phyloP scores from a whole-genome alignment of 2,797 vertebrate species.

The Cossypha heuglini region DNA sequence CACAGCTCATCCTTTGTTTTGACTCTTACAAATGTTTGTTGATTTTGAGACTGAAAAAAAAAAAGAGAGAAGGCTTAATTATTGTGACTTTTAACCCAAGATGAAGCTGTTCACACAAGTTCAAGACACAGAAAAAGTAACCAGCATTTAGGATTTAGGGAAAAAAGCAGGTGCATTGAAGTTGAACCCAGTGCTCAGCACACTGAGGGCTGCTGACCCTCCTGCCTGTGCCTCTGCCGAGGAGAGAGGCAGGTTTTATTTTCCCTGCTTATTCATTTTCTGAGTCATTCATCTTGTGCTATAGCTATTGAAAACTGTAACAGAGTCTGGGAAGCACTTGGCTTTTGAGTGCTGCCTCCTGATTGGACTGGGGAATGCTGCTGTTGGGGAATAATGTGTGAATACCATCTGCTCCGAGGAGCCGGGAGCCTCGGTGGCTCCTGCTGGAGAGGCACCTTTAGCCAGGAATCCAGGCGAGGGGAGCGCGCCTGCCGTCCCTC shows the following conservation, averaged over 20 bases:
- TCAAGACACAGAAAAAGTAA: not conserved
- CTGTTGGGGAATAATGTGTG: conserved; percentile 75
- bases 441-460: conserved; percentile 73
- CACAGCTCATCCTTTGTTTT: not conserved
- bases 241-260: conserved; percentile 41
- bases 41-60: not conserved
- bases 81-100: not conserved
- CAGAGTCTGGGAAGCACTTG: conserved; percentile 81
- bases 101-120: not conserved
- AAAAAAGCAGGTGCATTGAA: conserved; percentile 39
- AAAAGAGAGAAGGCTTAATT: not conserved
- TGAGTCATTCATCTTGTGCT: conserved; percentile 72
- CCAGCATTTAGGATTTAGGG: not conserved
- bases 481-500: conserved; percentile 10
- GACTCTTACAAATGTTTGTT: not conserved
- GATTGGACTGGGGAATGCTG: conserved; percentile 60
- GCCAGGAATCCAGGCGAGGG: not conserved
- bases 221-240: not conserved
- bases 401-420: conserved; percentile 73
- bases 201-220: not conserved
- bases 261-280: conserved; percentile 68
- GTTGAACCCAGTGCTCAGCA: not conserved
- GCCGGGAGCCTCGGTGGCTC: conserved; percentile 63
- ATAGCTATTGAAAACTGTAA: conserved; percentile 66
- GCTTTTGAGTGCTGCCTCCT: conserved; percentile 67